Conservation (phyloP, 64 coral and sea anemone species). For the Acropora yongei region DNA sequence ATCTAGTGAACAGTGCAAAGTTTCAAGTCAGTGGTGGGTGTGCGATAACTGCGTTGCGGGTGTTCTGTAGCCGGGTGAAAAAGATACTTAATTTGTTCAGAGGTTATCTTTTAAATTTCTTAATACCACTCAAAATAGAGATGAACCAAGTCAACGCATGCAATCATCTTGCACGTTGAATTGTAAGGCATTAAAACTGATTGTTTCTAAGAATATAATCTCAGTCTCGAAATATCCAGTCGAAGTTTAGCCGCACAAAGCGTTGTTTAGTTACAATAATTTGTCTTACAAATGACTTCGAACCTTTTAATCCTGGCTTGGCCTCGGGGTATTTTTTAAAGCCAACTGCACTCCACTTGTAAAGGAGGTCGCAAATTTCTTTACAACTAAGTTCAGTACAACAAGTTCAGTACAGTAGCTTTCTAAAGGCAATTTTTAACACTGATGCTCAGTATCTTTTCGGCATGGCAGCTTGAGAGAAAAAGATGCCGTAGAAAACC, state of each 20-base stretch:
- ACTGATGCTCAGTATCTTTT: neutral
- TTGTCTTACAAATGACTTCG: neutral
- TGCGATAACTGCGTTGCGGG: neutral
- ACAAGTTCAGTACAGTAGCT: too few relatives aligned
- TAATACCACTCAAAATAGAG: neutral
- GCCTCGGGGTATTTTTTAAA: constrained; percentile 1
- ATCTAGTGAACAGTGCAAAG: neutral
- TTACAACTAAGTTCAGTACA: too few relatives aligned
- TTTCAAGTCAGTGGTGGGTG: neutral
- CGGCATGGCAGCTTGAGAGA: neutral
- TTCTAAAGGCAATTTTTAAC: neutral
- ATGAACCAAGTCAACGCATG: neutral
- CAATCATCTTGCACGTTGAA: neutral
- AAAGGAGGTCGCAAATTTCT: too few relatives aligned
- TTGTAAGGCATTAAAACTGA: neutral
- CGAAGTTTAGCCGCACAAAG: neutral
- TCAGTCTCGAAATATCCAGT: neutral
- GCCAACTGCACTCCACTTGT: neutral
- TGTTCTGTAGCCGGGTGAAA: neutral
- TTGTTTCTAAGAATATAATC: neutral
- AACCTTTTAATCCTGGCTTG: neutral
- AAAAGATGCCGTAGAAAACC: neutral
- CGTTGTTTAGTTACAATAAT: neutral
- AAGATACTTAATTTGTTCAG: neutral
- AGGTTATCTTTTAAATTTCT: constrained; percentile 7